Evolutionary conservation across 2,888 invertebrate genomes (phyloP).

Genomic region (Diachrysia chrysitis): DNA sequence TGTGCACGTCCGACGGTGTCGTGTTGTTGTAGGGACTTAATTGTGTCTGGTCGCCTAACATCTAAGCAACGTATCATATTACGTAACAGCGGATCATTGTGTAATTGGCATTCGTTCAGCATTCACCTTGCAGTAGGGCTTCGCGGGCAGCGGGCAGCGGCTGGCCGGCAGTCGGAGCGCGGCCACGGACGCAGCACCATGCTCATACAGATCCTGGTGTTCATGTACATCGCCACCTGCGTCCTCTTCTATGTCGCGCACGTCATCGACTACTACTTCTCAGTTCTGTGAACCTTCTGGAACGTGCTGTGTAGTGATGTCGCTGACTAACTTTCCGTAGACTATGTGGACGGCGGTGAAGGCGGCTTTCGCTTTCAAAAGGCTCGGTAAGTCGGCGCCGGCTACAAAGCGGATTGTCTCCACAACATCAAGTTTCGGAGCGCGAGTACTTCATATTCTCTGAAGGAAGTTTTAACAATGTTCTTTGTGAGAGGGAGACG

Average conservation of each 20-base stretch:
- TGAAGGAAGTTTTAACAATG: conserved; percentile 17
- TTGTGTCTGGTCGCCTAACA: conserved; percentile 4
- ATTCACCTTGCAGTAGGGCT: conserved; percentile 70
- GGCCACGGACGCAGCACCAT: conserved; percentile 67
- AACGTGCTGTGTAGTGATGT: conserved; percentile 27
- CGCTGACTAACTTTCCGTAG: conserved; percentile 23
- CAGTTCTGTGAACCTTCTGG: conserved; percentile 60
- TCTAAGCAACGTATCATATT: conserved; percentile 40
- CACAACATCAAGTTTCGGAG: conserved; percentile 2
- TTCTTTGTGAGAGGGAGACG: conserved; percentile 5
- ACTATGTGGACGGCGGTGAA: conserved; percentile 59
- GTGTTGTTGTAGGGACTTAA: too few relatives aligned
- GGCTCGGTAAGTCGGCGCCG: conserved; percentile 70
- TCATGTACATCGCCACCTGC: conserved; percentile 87
- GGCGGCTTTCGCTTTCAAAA: conserved; percentile 63
- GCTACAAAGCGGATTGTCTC: conserved; percentile 5
- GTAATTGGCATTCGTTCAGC: conserved; percentile 61
- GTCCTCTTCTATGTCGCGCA: conserved; percentile 85
- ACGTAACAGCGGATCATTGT: conserved; percentile 48
- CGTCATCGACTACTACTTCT: conserved; percentile 84
- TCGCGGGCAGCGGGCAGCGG: conserved; percentile 61
- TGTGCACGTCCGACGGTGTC: too few relatives aligned
- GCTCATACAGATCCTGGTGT: conserved; percentile 86
- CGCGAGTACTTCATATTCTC: neutral
- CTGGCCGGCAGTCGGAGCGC: conserved; percentile 57